Percentiles rank a stretch among this genome's conserved stretches.
Conservation (phyloP, 1,140 invertebrate genomes). For the Brachionus rubens region DNA sequence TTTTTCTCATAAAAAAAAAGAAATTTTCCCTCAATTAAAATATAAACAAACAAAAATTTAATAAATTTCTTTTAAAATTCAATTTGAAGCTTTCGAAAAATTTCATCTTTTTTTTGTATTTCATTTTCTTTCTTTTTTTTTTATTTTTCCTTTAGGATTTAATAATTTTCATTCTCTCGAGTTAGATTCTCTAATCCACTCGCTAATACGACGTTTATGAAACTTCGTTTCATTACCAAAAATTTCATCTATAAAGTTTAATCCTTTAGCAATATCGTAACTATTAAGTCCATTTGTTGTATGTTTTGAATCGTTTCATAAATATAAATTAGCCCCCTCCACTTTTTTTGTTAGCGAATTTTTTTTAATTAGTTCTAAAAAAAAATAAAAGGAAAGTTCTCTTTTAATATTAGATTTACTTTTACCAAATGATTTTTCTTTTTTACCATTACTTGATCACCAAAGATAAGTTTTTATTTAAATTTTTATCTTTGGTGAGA, state of each 20-base stretch:
- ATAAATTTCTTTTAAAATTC: conserved; percentile 2
- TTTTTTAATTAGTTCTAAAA: neutral
- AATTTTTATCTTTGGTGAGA: no score
- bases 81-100: conserved; percentile 25
- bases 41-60: conserved; percentile 12
- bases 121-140: no score
- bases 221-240: conserved; percentile 2
- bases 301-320: neutral
- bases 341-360: no score
- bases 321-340: conserved; percentile 21
- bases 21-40: neutral
- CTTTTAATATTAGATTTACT: no score
- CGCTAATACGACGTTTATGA: conserved; percentile 25
- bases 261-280: conserved; percentile 5
- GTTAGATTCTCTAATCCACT: conserved; percentile 11
- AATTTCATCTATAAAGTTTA: conserved; percentile 36
- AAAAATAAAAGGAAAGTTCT: neutral
- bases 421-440: no score
- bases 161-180: neutral
- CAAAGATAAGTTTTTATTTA: no score
- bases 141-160: no score
- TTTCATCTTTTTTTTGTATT: no score
- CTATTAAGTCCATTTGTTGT: neutral
- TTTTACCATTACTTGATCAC: no score
- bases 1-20: neutral